phyloP scores from a whole-genome alignment of 2,113 vertebrate genomes.

The Bothrops jararaca region DNA sequence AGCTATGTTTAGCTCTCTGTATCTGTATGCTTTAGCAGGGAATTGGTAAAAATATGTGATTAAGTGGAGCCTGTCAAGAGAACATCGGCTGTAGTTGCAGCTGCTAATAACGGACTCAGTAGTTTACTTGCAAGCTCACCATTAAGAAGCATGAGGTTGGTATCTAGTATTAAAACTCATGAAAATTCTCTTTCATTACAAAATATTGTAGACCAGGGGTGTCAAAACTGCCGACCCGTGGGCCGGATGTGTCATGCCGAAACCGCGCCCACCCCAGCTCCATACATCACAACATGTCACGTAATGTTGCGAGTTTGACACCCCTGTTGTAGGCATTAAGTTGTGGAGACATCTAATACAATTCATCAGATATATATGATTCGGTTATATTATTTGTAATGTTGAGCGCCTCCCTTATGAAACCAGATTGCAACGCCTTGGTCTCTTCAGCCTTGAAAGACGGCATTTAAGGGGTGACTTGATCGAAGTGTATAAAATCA shows the following conservation, averaged over 20 bases:
- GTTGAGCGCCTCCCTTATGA: too few species aligned
- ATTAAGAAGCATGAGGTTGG: neutral
- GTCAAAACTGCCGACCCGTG: too few species aligned
- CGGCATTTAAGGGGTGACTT: too few species aligned
- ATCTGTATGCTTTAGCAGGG: neutral
- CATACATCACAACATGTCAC: too few species aligned
- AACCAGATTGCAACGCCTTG: too few species aligned
- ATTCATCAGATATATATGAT: neutral
- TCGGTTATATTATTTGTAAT: neutral
- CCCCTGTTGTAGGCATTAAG: neutral
- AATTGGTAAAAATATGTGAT: conserved; percentile 1
- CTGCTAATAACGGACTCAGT: neutral
- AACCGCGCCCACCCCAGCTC: too few species aligned
- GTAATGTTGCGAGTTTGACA: too few species aligned
- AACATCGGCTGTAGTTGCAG: neutral
- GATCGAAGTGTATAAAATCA: too few species aligned
- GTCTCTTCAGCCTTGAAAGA: too few species aligned
- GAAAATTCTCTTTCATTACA: neutral
- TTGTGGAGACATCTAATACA: neutral
- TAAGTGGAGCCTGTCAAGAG: conserved; percentile 1
- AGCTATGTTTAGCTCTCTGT: neutral
- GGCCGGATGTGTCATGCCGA: too few species aligned
- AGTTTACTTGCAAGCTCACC: neutral
- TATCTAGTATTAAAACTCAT: neutral
- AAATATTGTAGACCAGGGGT: neutral